Evolutionary conservation across 2,113 vertebrate genomes (phyloP).

Genomic region (Zosterops borbonicus): DNA sequence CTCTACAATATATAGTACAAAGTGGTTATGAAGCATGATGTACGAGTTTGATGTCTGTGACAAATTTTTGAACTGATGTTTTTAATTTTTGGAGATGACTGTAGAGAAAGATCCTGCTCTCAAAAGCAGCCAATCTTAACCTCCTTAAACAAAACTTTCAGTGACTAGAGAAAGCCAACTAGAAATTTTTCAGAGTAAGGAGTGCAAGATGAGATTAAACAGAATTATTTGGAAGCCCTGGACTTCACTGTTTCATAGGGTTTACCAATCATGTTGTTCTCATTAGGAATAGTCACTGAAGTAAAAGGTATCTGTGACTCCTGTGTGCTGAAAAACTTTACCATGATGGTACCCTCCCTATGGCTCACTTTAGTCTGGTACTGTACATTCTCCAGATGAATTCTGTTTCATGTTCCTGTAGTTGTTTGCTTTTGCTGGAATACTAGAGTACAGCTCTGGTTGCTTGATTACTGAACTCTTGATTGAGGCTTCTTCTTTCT

Average conservation of each 20-base stretch:
- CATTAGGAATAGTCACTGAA: not conserved
- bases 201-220: constrained; percentile 52
- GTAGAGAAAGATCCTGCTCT: constrained; percentile 10
- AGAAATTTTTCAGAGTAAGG: constrained; percentile 40
- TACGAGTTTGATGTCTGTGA: constrained; percentile 36
- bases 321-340: constrained; percentile 10
- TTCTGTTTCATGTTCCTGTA: constrained; percentile 50
- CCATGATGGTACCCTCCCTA: constrained; percentile 31
- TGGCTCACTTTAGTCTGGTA: constrained; percentile 48
- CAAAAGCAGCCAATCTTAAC: constrained; percentile 12
- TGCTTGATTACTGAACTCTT: constrained; percentile 64
- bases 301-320: not conserved
- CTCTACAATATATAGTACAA: constrained; percentile 55
- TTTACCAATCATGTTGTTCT: constrained; percentile 35
- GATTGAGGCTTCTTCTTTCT: constrained; percentile 57
- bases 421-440: constrained; percentile 67
- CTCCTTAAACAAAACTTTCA: constrained; percentile 1
- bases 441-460: constrained; percentile 64
- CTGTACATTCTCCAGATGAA: constrained; percentile 67
- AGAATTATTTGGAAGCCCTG: constrained; percentile 58
- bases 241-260: constrained; percentile 36
- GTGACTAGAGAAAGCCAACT: not conserved
- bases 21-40: not conserved
- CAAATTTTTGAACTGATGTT: constrained; percentile 56
- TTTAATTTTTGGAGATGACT: constrained; percentile 51